Evolutionary conservation across 2,888 invertebrate genomes (phyloP), one percentile per base, ranked within the genome.

Genomic region (Acleris laterana): DNA sequence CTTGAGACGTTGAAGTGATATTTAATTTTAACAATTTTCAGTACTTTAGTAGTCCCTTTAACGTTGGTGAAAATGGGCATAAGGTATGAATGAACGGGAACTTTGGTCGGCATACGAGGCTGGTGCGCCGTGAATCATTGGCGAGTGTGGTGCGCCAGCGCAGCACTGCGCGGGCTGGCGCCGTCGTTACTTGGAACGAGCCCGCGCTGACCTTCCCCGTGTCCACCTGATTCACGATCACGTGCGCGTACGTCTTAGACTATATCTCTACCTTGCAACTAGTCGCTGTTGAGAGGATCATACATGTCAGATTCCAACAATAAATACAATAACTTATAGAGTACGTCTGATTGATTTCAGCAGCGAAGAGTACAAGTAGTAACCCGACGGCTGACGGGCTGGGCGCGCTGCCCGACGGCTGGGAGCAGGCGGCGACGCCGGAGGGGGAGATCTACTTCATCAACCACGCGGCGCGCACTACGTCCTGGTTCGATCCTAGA

Each of bases 401-500:
- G 84, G 96, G 96, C 75, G 95, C 97, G 72, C 93, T 97, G 85
- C 97, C 97, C 72, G 97, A 97, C 72, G 97, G 97, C 77, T 97
- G 97, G 97, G 97, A 97, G 89, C 96, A 97, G 89, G 96, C 97
- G 70, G 94, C 96, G 77, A 97, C 97, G 74, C 95, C 95, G 68
- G 97, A 97, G 86, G 97, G 97, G 78, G 97, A 97, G 91, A 94
- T 96, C 79, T 97, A 97, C 93, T 97, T 97, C 93, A 95, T 98
- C 93, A 98, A 98, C 93, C 98, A 98, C 93, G 96, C 96, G 88
- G 96, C 97, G 75, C 96, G 98, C 91, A 98, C 98, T 82, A 99
- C 99, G 73, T 98, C 98, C 82, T 99, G 99, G 99, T 98, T 98
- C 94, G 98, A 99, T 94, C 99, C 99, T 80, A 95, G 98, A 95